Evolutionary conservation across 2,113 vertebrate genomes (phyloP), one percentile per base, ranked within the genome.

Genomic region (Clarias gariepinus): DNA sequence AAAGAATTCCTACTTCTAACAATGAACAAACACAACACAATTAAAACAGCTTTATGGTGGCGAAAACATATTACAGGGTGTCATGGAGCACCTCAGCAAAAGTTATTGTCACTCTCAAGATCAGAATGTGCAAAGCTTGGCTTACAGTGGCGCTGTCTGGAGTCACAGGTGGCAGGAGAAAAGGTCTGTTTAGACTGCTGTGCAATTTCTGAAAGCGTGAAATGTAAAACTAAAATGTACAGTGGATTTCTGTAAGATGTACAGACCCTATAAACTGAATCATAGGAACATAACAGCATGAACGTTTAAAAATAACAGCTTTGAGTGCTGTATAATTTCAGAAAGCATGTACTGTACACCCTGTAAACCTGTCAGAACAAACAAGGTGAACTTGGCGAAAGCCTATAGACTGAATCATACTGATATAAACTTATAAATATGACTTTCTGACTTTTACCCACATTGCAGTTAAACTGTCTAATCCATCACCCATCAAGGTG

Each of bases 1-100:
- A 73, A n/a, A 69, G 13, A n/a, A 84, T 86, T 81, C 86, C 28
- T 11, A 36, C 66, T 66, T 66, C 53, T 71, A 77, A 30, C 30
- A 66, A 18, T 63, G 25, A 55, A 23, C 76, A 25, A 25, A 61
- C 55, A 79, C 53, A 86, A 73, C 41, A 55, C 21, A 73, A 5
- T 83, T 41, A 64, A 68, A 78, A 78, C 8, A 68, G 5, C 30
- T 82, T 36, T 36, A 60, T 19, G 23, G 2, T 64, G 66, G 69
- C 11, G 23, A 81, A 86, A 82, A 41, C 55, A 60, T 53, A 52
- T 69, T 61, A 80, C 74, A 74, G 18, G 41, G 76, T 58, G 66
- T 28, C 52, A 58, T 30, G 57, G 64, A 41, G 30, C 21, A 21
- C 76, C 76, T 69, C 52, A 33, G 36, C 61, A 86, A 13, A 71